A percentile compares a stretch with the other conserved stretches of the same genome.
phyloP scores from a whole-genome alignment of 1,140 invertebrate species.

The Sminthurinus signatus region DNA sequence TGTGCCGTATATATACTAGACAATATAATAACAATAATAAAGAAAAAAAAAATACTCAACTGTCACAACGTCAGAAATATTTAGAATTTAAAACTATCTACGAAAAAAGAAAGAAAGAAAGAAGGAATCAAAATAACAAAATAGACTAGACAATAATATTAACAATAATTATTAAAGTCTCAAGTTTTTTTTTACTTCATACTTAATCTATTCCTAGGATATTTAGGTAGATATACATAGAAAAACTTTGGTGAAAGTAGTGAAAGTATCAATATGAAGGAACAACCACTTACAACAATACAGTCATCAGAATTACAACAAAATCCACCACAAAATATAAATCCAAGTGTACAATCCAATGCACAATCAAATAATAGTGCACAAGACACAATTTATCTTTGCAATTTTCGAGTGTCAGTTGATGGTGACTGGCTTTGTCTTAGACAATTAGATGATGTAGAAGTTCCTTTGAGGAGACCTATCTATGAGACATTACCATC shows the following conservation, averaged over 20 bases:
- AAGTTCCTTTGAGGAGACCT: constrained; percentile 50
- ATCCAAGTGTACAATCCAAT: not conserved
- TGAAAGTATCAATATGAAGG: constrained; percentile 15
- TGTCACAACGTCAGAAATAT: no score
- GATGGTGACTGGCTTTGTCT: constrained; percentile 97
- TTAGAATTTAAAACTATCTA: no score
- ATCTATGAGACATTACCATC: constrained; percentile 37
- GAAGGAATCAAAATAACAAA: no score
- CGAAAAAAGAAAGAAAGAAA: no score
- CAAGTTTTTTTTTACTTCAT: no score
- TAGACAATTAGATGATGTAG: constrained; percentile 85
- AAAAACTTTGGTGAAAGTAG: not conserved
- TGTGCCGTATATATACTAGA: no score
- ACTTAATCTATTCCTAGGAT: no score
- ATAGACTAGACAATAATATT: no score
- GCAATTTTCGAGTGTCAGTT: constrained; percentile 93
- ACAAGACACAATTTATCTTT: constrained; percentile 93
- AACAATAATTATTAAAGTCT: no score
- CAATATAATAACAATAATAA: no score
- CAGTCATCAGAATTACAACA: not conserved
- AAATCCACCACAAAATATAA: constrained; percentile 5
- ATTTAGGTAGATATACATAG: not conserved
- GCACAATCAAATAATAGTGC: constrained; percentile 50
- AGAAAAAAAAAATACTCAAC: no score
- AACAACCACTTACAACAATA: not conserved